Base-by-base conservation (phyloP, 2,797 vertebrate genomes). In the Epinephelus malabaricus region DNA sequence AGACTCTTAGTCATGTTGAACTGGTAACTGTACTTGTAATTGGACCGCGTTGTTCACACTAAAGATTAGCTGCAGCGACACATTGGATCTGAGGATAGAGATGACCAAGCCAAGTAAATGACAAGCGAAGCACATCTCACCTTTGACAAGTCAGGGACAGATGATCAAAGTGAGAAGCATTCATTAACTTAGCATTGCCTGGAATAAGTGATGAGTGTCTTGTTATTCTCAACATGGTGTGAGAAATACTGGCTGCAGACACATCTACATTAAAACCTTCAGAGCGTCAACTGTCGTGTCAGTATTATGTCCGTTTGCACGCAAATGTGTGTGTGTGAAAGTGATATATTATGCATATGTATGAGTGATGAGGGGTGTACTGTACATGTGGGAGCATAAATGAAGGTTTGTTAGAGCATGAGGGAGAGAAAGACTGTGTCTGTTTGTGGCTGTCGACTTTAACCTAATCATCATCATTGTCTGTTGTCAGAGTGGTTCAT, bases 391-490 rank as follows among this genome's bases (percentile, higher is more conserved):
- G 5, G 56, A 15, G 38, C 6, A 15, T 55, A 25, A 25, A 49
- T 49, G 34, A 72, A 30, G 63, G n/a, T 61, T 49, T 69, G 30
- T 45, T 23, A 54, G 4, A 3, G 47, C 27, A 25, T 12, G 23
- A 13, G 23, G 23, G 47, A 10, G 38, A 11, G 51, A 23, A 7
- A 23, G 55, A 58, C 43, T 72, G 63, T 56, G 50, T 56, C 27
- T 40, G 51, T 69, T 21, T 66, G 55, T 51, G 46, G 23, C 50
- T 56, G 40, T 34, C 8, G 6, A 55, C 68, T 81, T 73, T 27
- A 51, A 70, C 68, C 5, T 27, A 2, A 82, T 88, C 65, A 72
- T 49, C 58, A 23, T 87, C 74, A 76, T 19, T 40, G 75, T 59
- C 60, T 73, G 21, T n/a, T 62, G 51, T 70, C 25, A 51, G 65